Evolutionary conservation across 2,888 invertebrate species (phyloP), one percentile per base, ranked within the genome.

Genomic region (Drosophila acutilabella): DNA sequence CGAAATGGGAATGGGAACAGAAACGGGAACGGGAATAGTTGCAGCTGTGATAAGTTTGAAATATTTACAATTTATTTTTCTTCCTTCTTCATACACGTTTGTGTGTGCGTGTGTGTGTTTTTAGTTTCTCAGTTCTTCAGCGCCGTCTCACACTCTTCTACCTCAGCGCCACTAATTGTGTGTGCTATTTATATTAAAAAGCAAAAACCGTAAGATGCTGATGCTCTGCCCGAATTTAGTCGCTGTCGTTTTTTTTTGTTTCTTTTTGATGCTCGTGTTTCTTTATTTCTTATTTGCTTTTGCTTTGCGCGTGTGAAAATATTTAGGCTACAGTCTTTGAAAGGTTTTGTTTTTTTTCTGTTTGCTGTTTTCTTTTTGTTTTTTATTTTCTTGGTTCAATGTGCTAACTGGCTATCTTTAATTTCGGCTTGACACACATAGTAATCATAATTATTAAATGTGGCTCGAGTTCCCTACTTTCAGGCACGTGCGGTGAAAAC

Each of bases 401-500:
- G 83, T 83, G 89, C 77, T 88, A 83, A 88, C 64, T 80, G 77
- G 56, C 66, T 54, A 72, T 58, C 69, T 66, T 70, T 74, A 78
- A 74, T 84, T 84, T 66, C 64, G 78, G 78, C 82, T 82, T 86
- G 88, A 86, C 89, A 88, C 69, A 82, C 80, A 80, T 71, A 44
- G 67, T 80, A 82, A 77, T 83, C 77, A 86, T 83, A 77, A 83
- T 83, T 83, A 88, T 86, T 71, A 76, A 79, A 82, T 82, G 68
- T 86, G 80, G 67, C 68, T 74, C 71, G 68, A 65, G 71, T 36
- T 44, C 23, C 42, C 53, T 38, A 50, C 69, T 57, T 42, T 20
- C 68, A 59, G 68, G 79, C 79, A 74, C 79, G 79, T 70, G 73
- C 76, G 88, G 66, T 62, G 56, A 59, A 73, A 75, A 67, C 59